Percentiles rank a stretch among this genome's conserved stretches.
Evolutionary conservation across 1,140 invertebrate genomes (phyloP).

Genomic region (Magallana gigas): DNA sequence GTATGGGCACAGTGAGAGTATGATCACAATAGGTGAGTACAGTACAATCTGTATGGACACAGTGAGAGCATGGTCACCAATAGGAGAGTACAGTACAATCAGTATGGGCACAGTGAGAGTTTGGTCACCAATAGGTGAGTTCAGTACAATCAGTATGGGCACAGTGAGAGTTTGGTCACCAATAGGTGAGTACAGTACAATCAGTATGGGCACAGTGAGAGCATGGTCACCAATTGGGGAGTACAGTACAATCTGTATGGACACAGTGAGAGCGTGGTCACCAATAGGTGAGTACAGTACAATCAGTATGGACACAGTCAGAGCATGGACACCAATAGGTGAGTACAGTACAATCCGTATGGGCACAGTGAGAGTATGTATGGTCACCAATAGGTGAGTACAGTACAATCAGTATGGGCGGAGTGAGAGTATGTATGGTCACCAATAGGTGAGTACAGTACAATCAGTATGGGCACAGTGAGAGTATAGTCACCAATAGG

Average conservation of each 20-base stretch:
- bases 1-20: constrained; percentile 69
- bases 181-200: constrained; percentile 52
- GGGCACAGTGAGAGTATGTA: constrained; percentile 68
- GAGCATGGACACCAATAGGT: constrained; percentile 56
- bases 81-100: constrained; percentile 54
- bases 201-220: constrained; percentile 71
- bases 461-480: constrained; percentile 72
- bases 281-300: constrained; percentile 45
- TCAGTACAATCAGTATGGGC: constrained; percentile 71
- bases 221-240: constrained; percentile 50
- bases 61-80: constrained; percentile 62
- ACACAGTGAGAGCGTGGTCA: constrained; percentile 63
- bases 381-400: constrained; percentile 46
- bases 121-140: constrained; percentile 50
- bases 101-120: constrained; percentile 70
- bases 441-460: constrained; percentile 49
- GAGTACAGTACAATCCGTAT: constrained; percentile 66
- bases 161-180: constrained; percentile 64
- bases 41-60: constrained; percentile 72
- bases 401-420: constrained; percentile 71
- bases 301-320: constrained; percentile 72
- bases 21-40: constrained; percentile 36
- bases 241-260: constrained; percentile 70
- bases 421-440: constrained; percentile 60
- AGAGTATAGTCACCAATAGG: constrained; percentile 57